Conservation (phyloP, 2,888 invertebrate species). For the Ochropacha duplaris region DNA sequence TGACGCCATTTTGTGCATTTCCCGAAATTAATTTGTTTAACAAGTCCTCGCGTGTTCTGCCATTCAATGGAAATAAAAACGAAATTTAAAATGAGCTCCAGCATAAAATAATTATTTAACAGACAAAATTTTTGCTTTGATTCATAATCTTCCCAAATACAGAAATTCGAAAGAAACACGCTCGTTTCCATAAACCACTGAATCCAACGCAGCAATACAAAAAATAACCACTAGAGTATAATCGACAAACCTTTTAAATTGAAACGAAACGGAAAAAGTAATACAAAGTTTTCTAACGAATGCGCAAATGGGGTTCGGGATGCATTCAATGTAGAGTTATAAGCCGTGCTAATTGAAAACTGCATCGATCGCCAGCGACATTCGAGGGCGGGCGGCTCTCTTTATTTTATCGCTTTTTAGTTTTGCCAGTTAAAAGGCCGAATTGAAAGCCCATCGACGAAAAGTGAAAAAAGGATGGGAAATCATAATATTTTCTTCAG, state of each 20-base stretch:
- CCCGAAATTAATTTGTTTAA: background rate
- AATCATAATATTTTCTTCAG: background rate
- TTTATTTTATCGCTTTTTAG: constrained; percentile 24
- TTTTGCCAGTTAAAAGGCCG: constrained; percentile 11
- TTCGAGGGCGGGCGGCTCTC: constrained; percentile 5
- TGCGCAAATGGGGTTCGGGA: constrained; percentile 37
- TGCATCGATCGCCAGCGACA: constrained; percentile 22
- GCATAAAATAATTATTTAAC: too few species aligned
- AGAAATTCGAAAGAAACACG: background rate
- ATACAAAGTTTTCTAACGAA: constrained; percentile 29
- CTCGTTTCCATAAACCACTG: too few species aligned
- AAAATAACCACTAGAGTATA: background rate
- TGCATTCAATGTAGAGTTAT: constrained; percentile 26
- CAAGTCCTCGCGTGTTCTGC: too few species aligned
- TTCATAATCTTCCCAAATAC: background rate
- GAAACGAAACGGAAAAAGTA: constrained; percentile 13
- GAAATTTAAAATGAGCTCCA: too few species aligned
- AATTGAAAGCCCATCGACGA: constrained; percentile 1
- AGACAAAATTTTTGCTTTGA: background rate
- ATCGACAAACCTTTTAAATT: constrained; percentile 5
- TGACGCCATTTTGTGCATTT: background rate
- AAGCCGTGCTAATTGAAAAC: constrained; percentile 45
- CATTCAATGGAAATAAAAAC: too few species aligned
- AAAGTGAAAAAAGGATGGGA: background rate
- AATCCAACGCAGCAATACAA: background rate